These are phyloP conservation scores for Fulmarus glacialis DNA, from an alignment of 2,113 vertebrate genomes.

Conservation along the genomic window DNA sequence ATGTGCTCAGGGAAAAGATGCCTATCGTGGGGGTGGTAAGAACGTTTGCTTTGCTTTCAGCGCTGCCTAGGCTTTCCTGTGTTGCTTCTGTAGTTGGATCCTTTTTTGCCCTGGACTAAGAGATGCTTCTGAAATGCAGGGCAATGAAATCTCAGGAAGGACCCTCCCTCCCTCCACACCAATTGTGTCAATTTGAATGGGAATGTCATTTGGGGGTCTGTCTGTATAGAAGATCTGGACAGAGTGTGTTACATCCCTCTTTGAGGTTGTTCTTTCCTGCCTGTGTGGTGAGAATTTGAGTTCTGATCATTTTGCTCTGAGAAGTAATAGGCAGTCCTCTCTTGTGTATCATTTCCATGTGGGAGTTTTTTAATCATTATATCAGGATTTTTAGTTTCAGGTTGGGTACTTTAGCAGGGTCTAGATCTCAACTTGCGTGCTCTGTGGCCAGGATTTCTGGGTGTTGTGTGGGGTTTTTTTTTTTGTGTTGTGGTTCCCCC, in stretches of 20 bases:
- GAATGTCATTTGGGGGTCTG: background rate
- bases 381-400: background rate
- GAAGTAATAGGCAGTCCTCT: background rate
- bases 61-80: background rate
- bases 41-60: background rate
- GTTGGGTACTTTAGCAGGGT: background rate
- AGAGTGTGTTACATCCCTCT: background rate
- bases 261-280: background rate
- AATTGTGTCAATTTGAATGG: background rate
- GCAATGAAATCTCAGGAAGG: background rate
- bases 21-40: too few relatives aligned
- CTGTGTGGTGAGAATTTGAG: background rate
- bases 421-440: background rate
- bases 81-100: background rate
- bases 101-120: background rate
- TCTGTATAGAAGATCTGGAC: background rate
- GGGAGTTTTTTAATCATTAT: background rate
- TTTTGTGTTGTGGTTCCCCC: background rate
- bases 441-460: background rate
- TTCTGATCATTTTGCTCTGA: background rate
- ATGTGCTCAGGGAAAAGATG: too few relatives aligned
- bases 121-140: background rate
- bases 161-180: background rate
- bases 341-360: background rate
- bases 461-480: background rate